Evolutionary conservation across 1,140 invertebrate genomes (phyloP).

Genomic region (Drosophila pseudoobscura): DNA sequence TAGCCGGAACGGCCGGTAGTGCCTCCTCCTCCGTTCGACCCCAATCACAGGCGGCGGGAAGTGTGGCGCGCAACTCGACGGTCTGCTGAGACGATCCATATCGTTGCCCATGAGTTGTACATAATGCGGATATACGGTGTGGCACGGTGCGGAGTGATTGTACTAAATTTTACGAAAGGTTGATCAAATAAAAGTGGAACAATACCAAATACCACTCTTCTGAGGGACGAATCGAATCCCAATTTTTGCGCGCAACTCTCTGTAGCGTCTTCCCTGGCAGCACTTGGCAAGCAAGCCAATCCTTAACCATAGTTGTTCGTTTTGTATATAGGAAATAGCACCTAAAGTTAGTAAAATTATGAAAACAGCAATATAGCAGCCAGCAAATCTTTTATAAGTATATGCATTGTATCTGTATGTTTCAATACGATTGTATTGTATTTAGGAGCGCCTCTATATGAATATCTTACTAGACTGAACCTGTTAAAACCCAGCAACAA

Average conservation of each 20-base stretch:
- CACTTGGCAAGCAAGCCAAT: background rate
- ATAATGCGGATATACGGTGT: slow-evolving; percentile 25
- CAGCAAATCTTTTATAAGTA: slow-evolving; percentile 30
- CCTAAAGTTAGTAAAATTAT: slow-evolving; percentile 63
- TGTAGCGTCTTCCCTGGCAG: slow-evolving; percentile 46
- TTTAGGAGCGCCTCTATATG: slow-evolving; percentile 44
- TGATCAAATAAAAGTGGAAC: slow-evolving; percentile 34
- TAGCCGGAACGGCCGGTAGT: slow-evolving; percentile 18
- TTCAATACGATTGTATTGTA: slow-evolving; percentile 35
- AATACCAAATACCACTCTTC: slow-evolving; percentile 6
- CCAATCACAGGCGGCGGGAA: slow-evolving; percentile 53
- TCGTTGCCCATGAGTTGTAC: slow-evolving; percentile 42
- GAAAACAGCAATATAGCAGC: slow-evolving; percentile 19
- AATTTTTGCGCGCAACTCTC: background rate
- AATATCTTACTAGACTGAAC: slow-evolving; percentile 71
- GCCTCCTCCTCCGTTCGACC: slow-evolving; percentile 38
- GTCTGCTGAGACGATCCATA: slow-evolving; percentile 44
- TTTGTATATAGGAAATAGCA: slow-evolving; percentile 62
- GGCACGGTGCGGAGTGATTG: slow-evolving; percentile 12
- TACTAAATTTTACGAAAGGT: slow-evolving; percentile 32
- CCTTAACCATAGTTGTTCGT: slow-evolving; percentile 8
- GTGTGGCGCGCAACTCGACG: slow-evolving; percentile 59
- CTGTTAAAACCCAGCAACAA: slow-evolving; percentile 43
- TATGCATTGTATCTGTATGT: slow-evolving; percentile 5
- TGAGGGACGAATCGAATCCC: background rate